Evolutionary conservation across 2,113 vertebrate genomes (phyloP), one percentile per base, ranked within the genome.

Genomic region (Psophia crepitans): DNA sequence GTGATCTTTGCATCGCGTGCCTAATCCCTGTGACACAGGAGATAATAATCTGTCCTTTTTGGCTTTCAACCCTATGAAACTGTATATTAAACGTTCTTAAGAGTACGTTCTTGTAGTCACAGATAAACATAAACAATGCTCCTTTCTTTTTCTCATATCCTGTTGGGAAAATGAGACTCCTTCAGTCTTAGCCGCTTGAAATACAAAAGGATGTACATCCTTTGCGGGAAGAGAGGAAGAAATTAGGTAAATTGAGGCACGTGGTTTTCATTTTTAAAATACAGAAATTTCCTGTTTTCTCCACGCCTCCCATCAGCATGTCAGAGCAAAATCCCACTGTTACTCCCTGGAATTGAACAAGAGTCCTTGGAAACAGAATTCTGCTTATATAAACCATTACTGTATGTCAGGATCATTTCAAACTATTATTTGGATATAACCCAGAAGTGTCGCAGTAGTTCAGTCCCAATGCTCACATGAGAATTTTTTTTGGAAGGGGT

Each of bases 381-480:
- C 80, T 92, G 90, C 87, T 94, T 96, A 93, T 71, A 88, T 95
- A 96, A 96, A 94, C 54, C 84, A 80, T 87, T 91, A 84, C 70
- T 78, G 81, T 83, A 89, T 17, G 94, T 97, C 97, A 95, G 89
- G 90, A 92, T 96, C 92, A 85, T 87, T 97, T 93, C 84, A 84
- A 93, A 95, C 76, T 84, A 79, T 71, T 97, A 93, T 86, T 88
- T 96, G 92, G 94, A 90, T 95, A 84, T 96, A 96, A 97, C 96
- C 96, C 94, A 97, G 96, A 97, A 97, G 97, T 94, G 96, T 96
- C 91, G 74, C 95, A 95, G 93, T 95, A 93, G 94, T 95, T 97
- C 94, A 94, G 95, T 93, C 89, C 96, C 92, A 88, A 6, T 14
- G 96, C 87, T 94, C 96, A 95, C 90, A 96, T 0, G 10, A 89